Conservation (phyloP, 2,888 invertebrate species). For the Actias luna region DNA sequence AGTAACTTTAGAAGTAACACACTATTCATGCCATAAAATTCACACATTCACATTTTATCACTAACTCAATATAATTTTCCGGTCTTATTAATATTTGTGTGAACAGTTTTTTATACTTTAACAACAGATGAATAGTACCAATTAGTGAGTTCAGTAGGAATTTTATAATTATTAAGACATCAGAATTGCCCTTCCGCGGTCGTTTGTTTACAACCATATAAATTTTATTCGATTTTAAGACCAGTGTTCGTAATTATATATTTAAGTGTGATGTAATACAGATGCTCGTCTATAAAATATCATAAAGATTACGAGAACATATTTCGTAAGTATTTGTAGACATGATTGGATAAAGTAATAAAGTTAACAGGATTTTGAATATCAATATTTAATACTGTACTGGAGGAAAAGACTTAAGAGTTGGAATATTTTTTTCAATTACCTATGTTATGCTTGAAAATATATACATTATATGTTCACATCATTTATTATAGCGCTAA, state of each 20-base stretch:
- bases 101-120: slow-evolving; percentile 33
- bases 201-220: slow-evolving; percentile 51
- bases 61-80: slow-evolving; percentile 31
- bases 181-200: slow-evolving; percentile 37
- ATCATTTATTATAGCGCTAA: no score
- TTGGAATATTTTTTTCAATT: no score
- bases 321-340: slow-evolving; percentile 30
- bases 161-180: slow-evolving; percentile 42
- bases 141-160: slow-evolving; percentile 41
- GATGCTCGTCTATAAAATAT: slow-evolving; percentile 39
- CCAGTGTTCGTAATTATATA: slow-evolving; percentile 39
- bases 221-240: slow-evolving; percentile 49
- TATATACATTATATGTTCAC: no score
- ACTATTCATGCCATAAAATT: slow-evolving; percentile 17
- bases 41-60: slow-evolving; percentile 27
- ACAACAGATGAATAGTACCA: slow-evolving; percentile 37
- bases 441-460: no score
- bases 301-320: slow-evolving; percentile 36
- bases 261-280: slow-evolving; percentile 21
- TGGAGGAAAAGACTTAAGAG: no score
- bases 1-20: not conserved
- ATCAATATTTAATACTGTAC: not conserved
- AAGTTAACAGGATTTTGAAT: not conserved
- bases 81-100: slow-evolving; percentile 36
- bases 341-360: slow-evolving; percentile 3